These are phyloP conservation scores for Pentamera pediparva DNA, from an alignment of 53 echinoderm and acorn worm species.

Conservation along the genomic window DNA sequence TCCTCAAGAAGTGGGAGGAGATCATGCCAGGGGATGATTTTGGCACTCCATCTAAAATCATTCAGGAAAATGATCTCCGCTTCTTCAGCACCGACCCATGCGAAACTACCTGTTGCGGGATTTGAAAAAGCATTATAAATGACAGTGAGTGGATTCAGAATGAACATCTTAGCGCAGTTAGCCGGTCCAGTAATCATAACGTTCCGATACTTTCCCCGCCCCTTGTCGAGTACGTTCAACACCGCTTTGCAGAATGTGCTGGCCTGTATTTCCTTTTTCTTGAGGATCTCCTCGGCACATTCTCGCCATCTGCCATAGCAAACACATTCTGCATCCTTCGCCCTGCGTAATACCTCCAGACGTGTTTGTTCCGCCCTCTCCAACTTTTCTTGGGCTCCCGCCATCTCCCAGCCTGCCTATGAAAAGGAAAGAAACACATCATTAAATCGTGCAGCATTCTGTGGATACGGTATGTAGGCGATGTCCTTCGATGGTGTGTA, in stretches of 20 bases:
- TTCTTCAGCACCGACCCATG: no score
- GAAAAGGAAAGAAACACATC: slow-evolving; percentile 29
- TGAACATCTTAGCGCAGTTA: slow-evolving; percentile 41
- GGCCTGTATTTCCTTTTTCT: background rate
- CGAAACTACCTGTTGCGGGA: slow-evolving; percentile 2
- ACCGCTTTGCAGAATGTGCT: slow-evolving; percentile 4
- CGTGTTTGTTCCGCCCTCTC: background rate
- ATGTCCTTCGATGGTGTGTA: no score
- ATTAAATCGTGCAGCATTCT: background rate
- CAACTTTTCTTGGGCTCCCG: slow-evolving; percentile 1
- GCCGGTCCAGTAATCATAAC: slow-evolving; percentile 36
- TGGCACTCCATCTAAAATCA: slow-evolving; percentile 27
- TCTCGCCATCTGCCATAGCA: slow-evolving; percentile 18
- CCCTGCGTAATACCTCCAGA: slow-evolving; percentile 7
- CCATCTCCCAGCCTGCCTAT: slow-evolving; percentile 36
- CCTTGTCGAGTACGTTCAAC: slow-evolving; percentile 1
- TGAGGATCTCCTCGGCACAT: slow-evolving; percentile 17
- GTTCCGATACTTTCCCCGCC: slow-evolving; percentile 34
- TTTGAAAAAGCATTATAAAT: no score
- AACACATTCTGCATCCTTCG: background rate
- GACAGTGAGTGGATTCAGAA: slow-evolving; percentile 22
- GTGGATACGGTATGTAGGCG: no score
- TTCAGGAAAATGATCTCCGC: slow-evolving; percentile 32
- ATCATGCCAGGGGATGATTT: no score
- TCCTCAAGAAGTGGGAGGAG: slow-evolving; percentile 29